Evolutionary conservation across 2,797 vertebrate species (phyloP), one percentile per base, ranked within the genome.

Genomic region (Apodemus agrarius): DNA sequence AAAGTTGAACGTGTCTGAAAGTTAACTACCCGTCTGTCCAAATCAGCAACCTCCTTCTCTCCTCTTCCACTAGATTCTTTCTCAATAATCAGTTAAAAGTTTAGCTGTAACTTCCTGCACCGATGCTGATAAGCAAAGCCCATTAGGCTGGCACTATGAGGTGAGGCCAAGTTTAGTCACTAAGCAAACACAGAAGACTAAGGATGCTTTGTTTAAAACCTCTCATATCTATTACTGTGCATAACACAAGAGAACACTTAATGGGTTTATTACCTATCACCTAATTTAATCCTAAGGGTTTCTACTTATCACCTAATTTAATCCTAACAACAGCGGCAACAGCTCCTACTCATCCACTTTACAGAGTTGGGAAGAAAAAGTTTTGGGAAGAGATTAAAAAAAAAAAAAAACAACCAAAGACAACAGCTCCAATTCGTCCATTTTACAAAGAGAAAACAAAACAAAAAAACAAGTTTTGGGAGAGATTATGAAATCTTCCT

Each of bases 41-140:
- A 79, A 93, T 57, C 34, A 49, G 81, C 31, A 52, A 78, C 6
- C 37, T 90, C 22, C 26, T 24, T 46, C 65, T 94, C 46, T 9
- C 74, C 79, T 87, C 72, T 40, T 76, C 9, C 49, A 76, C 12
- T 40, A 69, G n/a, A 93, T 34, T 89, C 54, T 94, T 69, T 81
- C 69, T 93, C 61, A 79, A 84, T 22, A n/a, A 97, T 52, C 61
- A 74, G 59, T 49, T 93, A 74, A 97, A 97, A 94, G 81, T 92
- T 95, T 19, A 90, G 26, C 88, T 94, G 76, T 80, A 94, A 96
- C 65, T 97, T 96, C 61, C 80, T 72, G 46, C 61, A 46, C 63
- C 65, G 91, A 83, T 46, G 19, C 40, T 91, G 94, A 89, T n/a
- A 94, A 84, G 31, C 76, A 94, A 96, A 79, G 72, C 1, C 52